Base-by-base conservation (phyloP, 1,140 invertebrate species). In the Drosophila lini region DNA sequence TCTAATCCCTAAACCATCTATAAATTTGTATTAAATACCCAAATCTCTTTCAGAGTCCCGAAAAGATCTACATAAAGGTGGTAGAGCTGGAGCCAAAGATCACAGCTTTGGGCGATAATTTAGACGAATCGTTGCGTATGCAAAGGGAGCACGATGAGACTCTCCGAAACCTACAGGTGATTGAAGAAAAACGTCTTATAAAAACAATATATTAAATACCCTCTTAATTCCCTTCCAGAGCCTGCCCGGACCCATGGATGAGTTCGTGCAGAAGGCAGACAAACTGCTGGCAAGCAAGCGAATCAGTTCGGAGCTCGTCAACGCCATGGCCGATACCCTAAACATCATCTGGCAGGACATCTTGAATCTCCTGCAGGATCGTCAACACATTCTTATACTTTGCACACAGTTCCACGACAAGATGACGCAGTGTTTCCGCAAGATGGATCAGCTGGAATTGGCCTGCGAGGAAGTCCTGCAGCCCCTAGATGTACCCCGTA, bases 171-270 rank as follows among this genome's bases (percentile, higher is more conserved):
- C 93, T 98, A 78, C 96, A 97, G 94, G 97, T 97, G 93, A 92
- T 91, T 62, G 2, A 0, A 0, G 6, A 48, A 15, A 42, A 4
- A 13, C 3, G 0, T 19, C 0, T 2, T 10, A 7, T 5, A 9
- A 25, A 9, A 9, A 9, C 9, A 3, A 7, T 5, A 0, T 15
- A 9, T 13, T 15, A 38, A 25, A 11, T 19, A 62, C 6, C 10
- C 3, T 16, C 10, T 56, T 76, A n/a, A 34, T 19, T 1, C 3
- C 19, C 1, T 34, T 70, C 40, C 91, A 98, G 97, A 96, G 94
- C 80, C 97, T 98, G 93, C 97, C 98, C 92, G 97, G 96, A 90
- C 97, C 98, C 50, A 97, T 98, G 69, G 96, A 97, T 83, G 97
- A 98, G 93, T 94, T 98, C 57, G 94, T 98, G 48, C 94, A 95